These are phyloP conservation scores for Hofmannophila pseudospretella DNA, from an alignment of 2,888 invertebrate species.

Conservation along the genomic window DNA sequence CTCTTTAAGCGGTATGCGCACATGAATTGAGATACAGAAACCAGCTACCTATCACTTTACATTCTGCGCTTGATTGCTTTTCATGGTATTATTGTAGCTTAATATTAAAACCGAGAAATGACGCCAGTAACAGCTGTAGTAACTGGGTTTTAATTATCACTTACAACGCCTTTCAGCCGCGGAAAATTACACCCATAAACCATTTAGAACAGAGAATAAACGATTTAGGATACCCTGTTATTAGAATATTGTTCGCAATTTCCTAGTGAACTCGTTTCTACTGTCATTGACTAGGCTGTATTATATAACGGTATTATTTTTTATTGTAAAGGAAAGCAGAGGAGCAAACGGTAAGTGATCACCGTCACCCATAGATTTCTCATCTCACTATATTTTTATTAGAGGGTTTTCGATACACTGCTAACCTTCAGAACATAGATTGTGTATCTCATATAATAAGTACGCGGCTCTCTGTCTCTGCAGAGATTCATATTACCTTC, in stretches of 20 bases:
- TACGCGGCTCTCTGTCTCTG: too few relatives aligned
- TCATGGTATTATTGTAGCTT: constrained; percentile 40
- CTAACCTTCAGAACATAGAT: too few relatives aligned
- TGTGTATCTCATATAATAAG: too few relatives aligned
- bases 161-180: constrained; percentile 65
- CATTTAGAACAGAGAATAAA: constrained; percentile 58
- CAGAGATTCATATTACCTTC: too few relatives aligned
- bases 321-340: too few relatives aligned
- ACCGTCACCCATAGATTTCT: too few relatives aligned
- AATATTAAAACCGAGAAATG: constrained; percentile 60
- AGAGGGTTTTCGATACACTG: neutral
- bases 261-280: constrained; percentile 14
- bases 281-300: constrained; percentile 5
- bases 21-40: neutral
- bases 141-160: constrained; percentile 72
- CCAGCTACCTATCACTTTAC: constrained; percentile 23
- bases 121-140: constrained; percentile 67
- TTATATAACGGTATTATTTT: neutral
- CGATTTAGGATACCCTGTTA: constrained; percentile 52
- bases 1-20: neutral
- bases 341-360: too few relatives aligned
- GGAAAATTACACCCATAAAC: constrained; percentile 67
- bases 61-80: constrained; percentile 42
- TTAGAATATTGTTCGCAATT: constrained; percentile 42
- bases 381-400: too few relatives aligned